Percentiles rank a stretch among this genome's conserved stretches.
phyloP scores from a whole-genome alignment of 2,797 vertebrate species.

The Pterois miles region DNA sequence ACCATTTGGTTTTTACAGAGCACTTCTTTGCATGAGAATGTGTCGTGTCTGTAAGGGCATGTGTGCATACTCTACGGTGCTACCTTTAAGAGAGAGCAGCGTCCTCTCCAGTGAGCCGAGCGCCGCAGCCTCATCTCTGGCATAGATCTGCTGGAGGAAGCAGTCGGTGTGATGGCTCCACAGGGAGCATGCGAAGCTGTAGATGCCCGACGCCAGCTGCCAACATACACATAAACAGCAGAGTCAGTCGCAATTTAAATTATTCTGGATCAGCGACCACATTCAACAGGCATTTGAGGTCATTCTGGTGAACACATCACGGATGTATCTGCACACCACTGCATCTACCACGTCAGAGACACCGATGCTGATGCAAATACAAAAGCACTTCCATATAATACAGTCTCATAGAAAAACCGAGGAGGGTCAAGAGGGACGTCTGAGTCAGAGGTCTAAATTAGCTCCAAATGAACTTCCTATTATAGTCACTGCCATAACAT shows the following conservation, averaged over 20 bases:
- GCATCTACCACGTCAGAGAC: background rate
- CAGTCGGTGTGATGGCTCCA: conserved; percentile 98
- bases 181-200: conserved; percentile 94
- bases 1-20: background rate
- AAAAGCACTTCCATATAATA: conserved; percentile 11
- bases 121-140: conserved; percentile 86
- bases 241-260: conserved; percentile 43
- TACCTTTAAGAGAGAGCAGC: conserved; percentile 96
- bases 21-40: background rate
- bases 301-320: conserved; percentile 3
- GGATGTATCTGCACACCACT: background rate
- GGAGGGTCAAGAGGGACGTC: conserved; percentile 5
- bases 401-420: background rate
- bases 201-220: conserved; percentile 95
- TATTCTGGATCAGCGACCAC: conserved; percentile 18
- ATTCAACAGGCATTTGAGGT: background rate
- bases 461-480: conserved; percentile 40
- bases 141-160: conserved; percentile 91
- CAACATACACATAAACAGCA: conserved; percentile 62
- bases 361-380: conserved; percentile 2
- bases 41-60: background rate
- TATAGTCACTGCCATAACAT: conserved; percentile 28
- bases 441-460: conserved; percentile 43
- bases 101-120: conserved; percentile 92
- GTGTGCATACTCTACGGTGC: background rate